phyloP scores from a whole-genome alignment of 1,140 invertebrate genomes.

The Augochlora pura region DNA sequence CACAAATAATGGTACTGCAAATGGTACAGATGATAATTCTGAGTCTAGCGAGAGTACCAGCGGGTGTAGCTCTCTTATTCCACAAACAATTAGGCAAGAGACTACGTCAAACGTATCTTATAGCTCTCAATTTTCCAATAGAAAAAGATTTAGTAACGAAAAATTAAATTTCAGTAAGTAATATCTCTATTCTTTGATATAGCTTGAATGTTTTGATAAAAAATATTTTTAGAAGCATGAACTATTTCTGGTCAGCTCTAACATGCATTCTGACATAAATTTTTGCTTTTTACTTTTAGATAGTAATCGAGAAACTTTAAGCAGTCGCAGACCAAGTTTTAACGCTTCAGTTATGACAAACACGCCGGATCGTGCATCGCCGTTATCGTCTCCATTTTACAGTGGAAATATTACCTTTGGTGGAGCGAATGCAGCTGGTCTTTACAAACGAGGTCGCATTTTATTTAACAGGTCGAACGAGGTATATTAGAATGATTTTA shows the following conservation, averaged over 20 bases:
- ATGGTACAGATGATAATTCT: constrained; percentile 79
- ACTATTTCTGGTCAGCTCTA: neutral
- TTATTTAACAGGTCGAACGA: constrained; percentile 70
- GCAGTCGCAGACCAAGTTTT: constrained; percentile 81
- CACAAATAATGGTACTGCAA: constrained; percentile 72
- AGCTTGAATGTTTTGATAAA: too few relatives aligned
- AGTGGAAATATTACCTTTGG: constrained; percentile 90
- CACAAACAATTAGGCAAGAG: constrained; percentile 77
- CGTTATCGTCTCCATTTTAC: constrained; percentile 87
- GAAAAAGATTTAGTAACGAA: constrained; percentile 72
- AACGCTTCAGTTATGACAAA: constrained; percentile 81
- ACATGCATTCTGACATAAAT: neutral
- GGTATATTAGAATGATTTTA: constrained; percentile 49
- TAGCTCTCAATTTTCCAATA: constrained; percentile 66
- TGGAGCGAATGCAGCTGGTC: constrained; percentile 84
- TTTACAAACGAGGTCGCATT: constrained; percentile 80
- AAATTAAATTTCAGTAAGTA: constrained; percentile 73
- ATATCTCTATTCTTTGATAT: constrained; percentile 8
- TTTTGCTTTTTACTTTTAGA: constrained; percentile 63
- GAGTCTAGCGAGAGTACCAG: constrained; percentile 81
- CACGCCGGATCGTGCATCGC: constrained; percentile 64
- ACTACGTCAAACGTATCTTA: constrained; percentile 65
- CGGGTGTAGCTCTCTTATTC: constrained; percentile 80
- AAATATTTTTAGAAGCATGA: neutral
- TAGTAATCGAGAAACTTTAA: constrained; percentile 74